Percentiles rank a stretch among this genome's conserved stretches.
Conservation (phyloP, 2,797 vertebrate species). For the Craterocephalus amniculus region DNA sequence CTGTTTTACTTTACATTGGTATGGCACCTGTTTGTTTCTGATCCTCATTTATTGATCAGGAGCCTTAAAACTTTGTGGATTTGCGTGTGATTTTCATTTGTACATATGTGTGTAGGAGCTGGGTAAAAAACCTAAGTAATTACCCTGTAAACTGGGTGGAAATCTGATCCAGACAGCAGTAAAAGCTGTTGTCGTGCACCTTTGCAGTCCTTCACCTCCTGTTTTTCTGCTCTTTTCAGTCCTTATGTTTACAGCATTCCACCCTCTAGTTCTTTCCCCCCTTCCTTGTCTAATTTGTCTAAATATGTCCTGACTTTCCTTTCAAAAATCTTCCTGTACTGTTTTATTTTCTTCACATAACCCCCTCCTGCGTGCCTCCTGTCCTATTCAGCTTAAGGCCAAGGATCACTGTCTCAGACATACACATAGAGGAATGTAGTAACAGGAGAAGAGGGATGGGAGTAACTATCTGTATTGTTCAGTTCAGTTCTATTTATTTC, state of each 20-base stretch:
- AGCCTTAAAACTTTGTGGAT: background rate
- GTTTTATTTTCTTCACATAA: constrained; percentile 8
- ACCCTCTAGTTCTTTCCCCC: background rate
- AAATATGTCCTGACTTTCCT: background rate
- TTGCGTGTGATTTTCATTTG: constrained; percentile 7
- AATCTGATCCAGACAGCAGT: constrained; percentile 69
- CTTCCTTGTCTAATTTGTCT: background rate
- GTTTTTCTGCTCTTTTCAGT: constrained; percentile 3
- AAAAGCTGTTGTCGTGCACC: constrained; percentile 39
- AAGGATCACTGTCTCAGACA: constrained; percentile 57
- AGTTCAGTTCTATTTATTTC: too few relatives aligned
- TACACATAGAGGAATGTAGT: constrained; percentile 51
- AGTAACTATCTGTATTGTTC: constrained; percentile 15
- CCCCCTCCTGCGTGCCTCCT: constrained; percentile 31
- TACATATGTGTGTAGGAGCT: constrained; percentile 21
- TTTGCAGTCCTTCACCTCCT: constrained; percentile 21
- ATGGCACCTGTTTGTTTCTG: background rate
- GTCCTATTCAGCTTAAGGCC: constrained; percentile 54
- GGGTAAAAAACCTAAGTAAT: constrained; percentile 54
- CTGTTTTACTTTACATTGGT: background rate
- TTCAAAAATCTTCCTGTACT: constrained; percentile 7
- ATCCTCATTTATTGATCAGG: background rate
- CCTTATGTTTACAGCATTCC: background rate
- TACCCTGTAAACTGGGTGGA: constrained; percentile 67
- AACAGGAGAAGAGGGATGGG: constrained; percentile 43